Percentiles rank a stretch among this genome's conserved stretches.
Conservation (phyloP, 2,113 vertebrate genomes). For the Plotosus lineatus region DNA sequence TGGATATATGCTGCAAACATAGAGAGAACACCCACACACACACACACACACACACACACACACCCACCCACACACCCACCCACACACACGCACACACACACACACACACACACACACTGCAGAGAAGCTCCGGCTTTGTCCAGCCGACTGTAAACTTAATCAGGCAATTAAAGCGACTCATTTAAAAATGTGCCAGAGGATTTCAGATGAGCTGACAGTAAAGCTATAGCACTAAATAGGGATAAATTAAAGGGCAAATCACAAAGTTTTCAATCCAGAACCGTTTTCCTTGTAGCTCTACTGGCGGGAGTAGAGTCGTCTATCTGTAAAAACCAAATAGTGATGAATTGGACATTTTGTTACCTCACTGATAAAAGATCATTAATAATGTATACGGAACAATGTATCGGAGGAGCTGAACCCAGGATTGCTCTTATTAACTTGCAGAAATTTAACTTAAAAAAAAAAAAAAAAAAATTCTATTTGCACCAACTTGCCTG, state of each 20-base stretch:
- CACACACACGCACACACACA: slow-evolving; percentile 18
- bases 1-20: slow-evolving; percentile 3
- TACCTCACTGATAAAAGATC: background rate
- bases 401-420: background rate
- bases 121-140: background rate
- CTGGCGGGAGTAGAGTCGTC: background rate
- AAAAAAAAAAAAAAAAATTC: background rate
- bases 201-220: slow-evolving; percentile 8
- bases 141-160: slow-evolving; percentile 33
- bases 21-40: background rate
- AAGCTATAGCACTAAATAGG: slow-evolving; percentile 11
- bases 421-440: background rate
- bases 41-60: slow-evolving; percentile 19
- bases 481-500: background rate
- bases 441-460: background rate
- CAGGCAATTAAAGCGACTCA: slow-evolving; percentile 35
- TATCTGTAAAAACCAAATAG: background rate
- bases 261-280: background rate
- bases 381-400: background rate
- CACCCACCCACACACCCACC: background rate
- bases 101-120: background rate
- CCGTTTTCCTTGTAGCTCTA: background rate
- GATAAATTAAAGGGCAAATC: slow-evolving; percentile 1
- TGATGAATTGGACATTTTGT: background rate
- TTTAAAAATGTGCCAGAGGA: slow-evolving; percentile 20